These are phyloP conservation scores for Intellagama lesueurii DNA, from an alignment of 2,797 vertebrate genomes.

Conservation along the genomic window DNA sequence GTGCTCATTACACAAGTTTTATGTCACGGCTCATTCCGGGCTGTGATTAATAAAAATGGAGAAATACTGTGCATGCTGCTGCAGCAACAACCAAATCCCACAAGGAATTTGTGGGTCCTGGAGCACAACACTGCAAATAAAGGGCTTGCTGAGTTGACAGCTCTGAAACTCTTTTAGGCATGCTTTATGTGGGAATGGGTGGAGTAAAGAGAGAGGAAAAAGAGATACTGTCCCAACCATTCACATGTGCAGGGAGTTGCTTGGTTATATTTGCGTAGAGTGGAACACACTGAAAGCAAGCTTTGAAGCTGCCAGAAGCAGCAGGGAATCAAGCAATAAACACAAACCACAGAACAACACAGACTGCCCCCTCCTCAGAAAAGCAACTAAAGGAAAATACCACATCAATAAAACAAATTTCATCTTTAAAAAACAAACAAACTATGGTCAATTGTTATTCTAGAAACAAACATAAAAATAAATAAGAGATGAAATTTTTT, in stretches of 20 bases:
- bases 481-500: neutral
- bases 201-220: neutral
- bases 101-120: neutral
- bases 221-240: neutral
- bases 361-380: neutral
- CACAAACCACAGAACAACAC: neutral
- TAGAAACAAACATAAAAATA: constrained; percentile 12
- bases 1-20: constrained; percentile 38
- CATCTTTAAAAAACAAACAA: neutral
- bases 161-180: neutral
- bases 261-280: neutral
- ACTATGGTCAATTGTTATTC: neutral
- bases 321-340: constrained; percentile 2
- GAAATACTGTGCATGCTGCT: constrained; percentile 2
- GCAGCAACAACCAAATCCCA: neutral
- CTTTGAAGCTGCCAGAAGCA: neutral
- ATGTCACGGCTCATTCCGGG: constrained; percentile 13
- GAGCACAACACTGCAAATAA: neutral
- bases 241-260: neutral
- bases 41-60: neutral
- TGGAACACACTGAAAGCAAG: neutral
- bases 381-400: constrained; percentile 3
- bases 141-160: constrained; percentile 13
- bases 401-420: constrained; percentile 7
- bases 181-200: neutral